These are phyloP conservation scores for Apeltes quadracus DNA, from an alignment of 2,113 vertebrate genomes.

Conservation along the genomic window DNA sequence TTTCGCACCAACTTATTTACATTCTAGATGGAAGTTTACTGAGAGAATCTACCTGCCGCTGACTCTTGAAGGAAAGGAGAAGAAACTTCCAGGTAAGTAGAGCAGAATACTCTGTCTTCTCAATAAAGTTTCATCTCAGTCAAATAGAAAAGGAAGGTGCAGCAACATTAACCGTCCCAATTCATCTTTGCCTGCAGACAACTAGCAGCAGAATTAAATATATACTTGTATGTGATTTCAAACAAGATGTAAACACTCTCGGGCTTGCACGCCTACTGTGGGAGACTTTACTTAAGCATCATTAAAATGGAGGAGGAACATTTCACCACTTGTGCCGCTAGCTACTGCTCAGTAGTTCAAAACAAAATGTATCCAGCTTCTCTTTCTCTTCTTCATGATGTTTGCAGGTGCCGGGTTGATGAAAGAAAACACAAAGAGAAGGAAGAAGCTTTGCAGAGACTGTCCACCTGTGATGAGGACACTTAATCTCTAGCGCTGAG, in stretches of 20 bases:
- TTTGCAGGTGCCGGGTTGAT: constrained; percentile 23
- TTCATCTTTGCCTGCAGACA: constrained; percentile 52
- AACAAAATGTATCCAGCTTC: constrained; percentile 42
- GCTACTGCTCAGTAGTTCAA: constrained; percentile 56
- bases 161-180: constrained; percentile 31
- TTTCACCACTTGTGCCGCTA: constrained; percentile 34
- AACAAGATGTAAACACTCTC: constrained; percentile 50
- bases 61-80: constrained; percentile 36
- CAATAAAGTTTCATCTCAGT: constrained; percentile 17
- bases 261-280: constrained; percentile 40
- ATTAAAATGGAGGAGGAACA: constrained; percentile 69
- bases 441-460: not conserved
- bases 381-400: constrained; percentile 27
- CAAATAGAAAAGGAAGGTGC: constrained; percentile 33
- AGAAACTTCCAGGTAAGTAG: constrained; percentile 67
- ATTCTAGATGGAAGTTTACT: constrained; percentile 63
- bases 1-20: constrained; percentile 69
- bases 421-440: not conserved
- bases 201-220: constrained; percentile 67
- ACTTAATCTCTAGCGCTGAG: no score
- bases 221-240: constrained; percentile 72
- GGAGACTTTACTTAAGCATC: constrained; percentile 72
- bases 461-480: not conserved
- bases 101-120: constrained; percentile 21
- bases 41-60: constrained; percentile 11